Base-by-base conservation (phyloP, 2,113 vertebrate species). In the Pristiophorus japonicus region DNA sequence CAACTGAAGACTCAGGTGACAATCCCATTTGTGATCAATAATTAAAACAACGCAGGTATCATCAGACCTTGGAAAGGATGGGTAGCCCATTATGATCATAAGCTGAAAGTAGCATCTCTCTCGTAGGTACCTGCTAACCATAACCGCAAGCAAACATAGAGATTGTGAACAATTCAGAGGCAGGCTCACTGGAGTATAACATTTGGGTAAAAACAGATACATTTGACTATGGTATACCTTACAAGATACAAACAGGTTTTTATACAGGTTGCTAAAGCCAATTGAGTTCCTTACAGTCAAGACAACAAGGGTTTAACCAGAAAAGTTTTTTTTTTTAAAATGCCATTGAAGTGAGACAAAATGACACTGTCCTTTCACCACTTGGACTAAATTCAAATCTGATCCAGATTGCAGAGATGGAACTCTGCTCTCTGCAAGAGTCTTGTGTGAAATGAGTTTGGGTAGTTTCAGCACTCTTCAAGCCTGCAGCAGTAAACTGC, bases 321-420 rank as follows among this genome's bases (percentile, higher is more conserved):
- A 3, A 81, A 81, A 75, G 78, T n/a, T n/a, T n/a, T n/a, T n/a
- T n/a, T n/a, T n/a, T n/a, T n/a, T n/a, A 24, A 8, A 87, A 51
- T 6, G 18, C 20, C 66, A 67, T 22, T 24, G 47, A 27, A 47
- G 34, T 7, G 27, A 62, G 27, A 62, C 59, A 22, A 92, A 65
- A 63, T 92, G 59, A 8, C 7, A 10, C 88, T 8, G 34, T 38
- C 88, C n/a, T 63, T 92, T 63, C 65, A 92, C 34, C 34, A 38
- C 34, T 63, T 34, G n/a, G 88, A 92, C 62, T 92, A 63, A 92
- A 63, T 92, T 92, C 34, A 38, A 92, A 92, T 63, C 59, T 20
- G 20, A n/a, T 92, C 0, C 88, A 92, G 88, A 2, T 92, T 63
- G 30, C 59, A 63, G 59, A 38, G 34, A 38, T 63, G 18, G 62